phyloP scores from a whole-genome alignment of 1,140 invertebrate species.

The Teleopsis dalmanni region DNA sequence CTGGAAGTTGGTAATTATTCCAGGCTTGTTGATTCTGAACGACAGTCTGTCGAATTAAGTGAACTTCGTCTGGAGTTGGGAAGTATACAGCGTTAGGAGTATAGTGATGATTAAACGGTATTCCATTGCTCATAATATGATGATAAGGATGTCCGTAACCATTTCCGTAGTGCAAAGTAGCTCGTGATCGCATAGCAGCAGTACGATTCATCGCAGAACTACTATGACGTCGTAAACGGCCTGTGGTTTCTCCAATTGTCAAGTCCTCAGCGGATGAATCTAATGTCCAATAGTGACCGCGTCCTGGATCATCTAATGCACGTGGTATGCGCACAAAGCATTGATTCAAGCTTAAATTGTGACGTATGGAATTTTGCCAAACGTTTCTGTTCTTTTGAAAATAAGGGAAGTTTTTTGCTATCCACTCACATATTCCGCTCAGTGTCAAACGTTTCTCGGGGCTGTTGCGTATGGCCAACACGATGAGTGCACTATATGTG shows the following conservation, averaged over 20 bases:
- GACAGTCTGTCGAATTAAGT: constrained; percentile 1
- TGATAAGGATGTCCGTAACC: constrained; percentile 18
- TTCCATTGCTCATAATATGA: constrained; percentile 11
- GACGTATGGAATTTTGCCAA: constrained; percentile 96
- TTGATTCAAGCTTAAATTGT: constrained; percentile 62
- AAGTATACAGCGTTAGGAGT: constrained; percentile 24
- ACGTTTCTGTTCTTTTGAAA: constrained; percentile 90
- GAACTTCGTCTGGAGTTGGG: constrained; percentile 16
- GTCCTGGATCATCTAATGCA: constrained; percentile 30
- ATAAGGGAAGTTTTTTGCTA: constrained; percentile 77
- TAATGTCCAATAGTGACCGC: constrained; percentile 36
- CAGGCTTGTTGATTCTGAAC: constrained; percentile 11
- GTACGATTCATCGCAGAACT: constrained; percentile 8
- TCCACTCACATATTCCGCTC: constrained; percentile 81
- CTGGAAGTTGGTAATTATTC: constrained; percentile 12
- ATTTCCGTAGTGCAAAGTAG: constrained; percentile 11
- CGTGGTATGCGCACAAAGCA: constrained; percentile 32
- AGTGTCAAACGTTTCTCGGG: constrained; percentile 75
- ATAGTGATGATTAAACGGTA: constrained; percentile 16
- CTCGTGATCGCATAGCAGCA: constrained; percentile 1
- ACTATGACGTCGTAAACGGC: constrained; percentile 24
- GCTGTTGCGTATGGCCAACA: constrained; percentile 92
- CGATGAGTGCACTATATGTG: constrained; percentile 93
- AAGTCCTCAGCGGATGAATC: constrained; percentile 33
- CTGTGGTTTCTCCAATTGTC: constrained; percentile 33